These are phyloP conservation scores for Leptopilina syphax DNA, from an alignment of 2,888 invertebrate species.

Conservation along the genomic window DNA sequence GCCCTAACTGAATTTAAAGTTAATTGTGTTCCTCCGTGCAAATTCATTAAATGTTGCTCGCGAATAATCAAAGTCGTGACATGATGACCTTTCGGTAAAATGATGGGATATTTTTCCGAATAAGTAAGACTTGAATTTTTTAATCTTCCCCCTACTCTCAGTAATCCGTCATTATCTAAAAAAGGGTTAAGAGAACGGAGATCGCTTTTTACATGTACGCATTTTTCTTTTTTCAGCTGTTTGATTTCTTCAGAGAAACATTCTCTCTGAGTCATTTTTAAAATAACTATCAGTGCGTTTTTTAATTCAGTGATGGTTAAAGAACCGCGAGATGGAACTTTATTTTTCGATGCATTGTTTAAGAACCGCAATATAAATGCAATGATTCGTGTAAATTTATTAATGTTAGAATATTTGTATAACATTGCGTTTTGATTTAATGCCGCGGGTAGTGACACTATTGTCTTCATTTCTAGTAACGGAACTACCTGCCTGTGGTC, in stretches of 20 bases:
- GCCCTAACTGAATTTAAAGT: background rate
- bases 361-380: no score
- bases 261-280: slow-evolving; percentile 8
- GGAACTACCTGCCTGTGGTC: no score
- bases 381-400: no score
- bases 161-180: background rate
- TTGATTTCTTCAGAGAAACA: slow-evolving; percentile 43
- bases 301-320: no score
- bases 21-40: background rate
- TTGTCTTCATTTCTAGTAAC: no score
- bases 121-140: background rate
- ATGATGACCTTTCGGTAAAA: background rate
- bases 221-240: background rate
- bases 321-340: no score
- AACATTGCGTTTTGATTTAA: no score
- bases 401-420: no score
- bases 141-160: slow-evolving; percentile 15
- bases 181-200: slow-evolving; percentile 11
- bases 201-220: background rate
- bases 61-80: background rate
- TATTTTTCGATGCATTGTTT: no score
- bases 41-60: background rate
- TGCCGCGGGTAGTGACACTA: no score
- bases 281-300: background rate
- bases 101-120: background rate